Conservation (phyloP, 2,113 vertebrate genomes). For the Rhinichthys klamathensis region DNA sequence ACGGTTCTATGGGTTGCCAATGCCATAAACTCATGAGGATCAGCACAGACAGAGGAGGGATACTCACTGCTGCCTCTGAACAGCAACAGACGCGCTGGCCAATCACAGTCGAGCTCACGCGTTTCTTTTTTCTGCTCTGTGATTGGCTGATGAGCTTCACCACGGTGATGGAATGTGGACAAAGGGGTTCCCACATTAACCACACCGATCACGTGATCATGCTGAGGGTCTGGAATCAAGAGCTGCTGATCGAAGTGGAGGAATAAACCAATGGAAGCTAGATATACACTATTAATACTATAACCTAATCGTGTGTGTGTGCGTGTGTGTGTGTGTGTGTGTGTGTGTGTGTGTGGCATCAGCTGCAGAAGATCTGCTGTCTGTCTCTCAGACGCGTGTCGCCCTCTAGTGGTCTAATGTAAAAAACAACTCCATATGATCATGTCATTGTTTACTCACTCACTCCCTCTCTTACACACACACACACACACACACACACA, state of each 20-base stretch:
- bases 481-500: too few species aligned
- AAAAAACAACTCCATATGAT: background rate
- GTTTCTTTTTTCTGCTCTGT: background rate
- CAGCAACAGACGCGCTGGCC: constrained; percentile 36
- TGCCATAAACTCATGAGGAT: too few species aligned
- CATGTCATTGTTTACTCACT: background rate
- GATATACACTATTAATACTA: background rate
- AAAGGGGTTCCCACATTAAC: constrained; percentile 26
- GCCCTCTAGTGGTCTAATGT: background rate
- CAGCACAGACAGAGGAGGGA: background rate
- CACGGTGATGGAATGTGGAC: constrained; percentile 40
- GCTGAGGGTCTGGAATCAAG: background rate
- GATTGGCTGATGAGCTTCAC: constrained; percentile 29
- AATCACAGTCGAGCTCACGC: constrained; percentile 21
- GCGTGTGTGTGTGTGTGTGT: background rate
- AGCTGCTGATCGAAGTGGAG: too few species aligned
- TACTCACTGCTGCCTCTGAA: background rate
- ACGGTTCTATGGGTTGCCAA: too few species aligned
- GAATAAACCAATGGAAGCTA: background rate
- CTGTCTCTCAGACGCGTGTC: background rate
- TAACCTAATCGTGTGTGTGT: too few species aligned
- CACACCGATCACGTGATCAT: background rate
- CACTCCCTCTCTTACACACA: too few species aligned
- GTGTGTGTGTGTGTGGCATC: constrained; percentile 26
- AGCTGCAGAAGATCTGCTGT: background rate